phyloP scores from a whole-genome alignment of 2,797 vertebrate species.

The Coreius guichenoti region DNA sequence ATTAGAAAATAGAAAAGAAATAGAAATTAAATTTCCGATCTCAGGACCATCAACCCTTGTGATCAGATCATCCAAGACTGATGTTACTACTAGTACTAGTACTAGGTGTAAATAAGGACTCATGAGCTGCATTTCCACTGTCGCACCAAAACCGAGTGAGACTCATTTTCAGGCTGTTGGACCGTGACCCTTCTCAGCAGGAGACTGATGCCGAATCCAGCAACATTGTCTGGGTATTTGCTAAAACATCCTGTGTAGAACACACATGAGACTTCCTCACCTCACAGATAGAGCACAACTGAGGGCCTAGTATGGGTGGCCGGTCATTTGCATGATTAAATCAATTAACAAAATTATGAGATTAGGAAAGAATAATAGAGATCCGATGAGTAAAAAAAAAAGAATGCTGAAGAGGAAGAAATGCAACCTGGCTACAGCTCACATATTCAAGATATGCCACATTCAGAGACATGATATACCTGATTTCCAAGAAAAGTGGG shows the following conservation, averaged over 20 bases:
- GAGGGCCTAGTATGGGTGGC: background rate
- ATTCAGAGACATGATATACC: slow-evolving; percentile 16
- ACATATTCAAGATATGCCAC: background rate
- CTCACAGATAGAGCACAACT: background rate
- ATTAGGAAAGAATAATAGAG: background rate
- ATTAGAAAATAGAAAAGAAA: too few relatives aligned
- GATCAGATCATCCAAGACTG: background rate
- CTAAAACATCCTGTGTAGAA: slow-evolving; percentile 58
- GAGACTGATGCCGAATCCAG: slow-evolving; percentile 66
- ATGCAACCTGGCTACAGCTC: background rate
- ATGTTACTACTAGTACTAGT: background rate
- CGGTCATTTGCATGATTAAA: background rate
- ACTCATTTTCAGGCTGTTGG: slow-evolving; percentile 42
- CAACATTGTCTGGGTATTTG: slow-evolving; percentile 62
- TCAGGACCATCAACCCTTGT: background rate
- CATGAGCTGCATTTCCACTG: background rate
- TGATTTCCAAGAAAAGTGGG: slow-evolving; percentile 23
- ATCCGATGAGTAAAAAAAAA: background rate
- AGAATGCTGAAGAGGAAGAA: slow-evolving; percentile 32
- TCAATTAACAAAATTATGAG: slow-evolving; percentile 18
- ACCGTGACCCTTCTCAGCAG: slow-evolving; percentile 48
- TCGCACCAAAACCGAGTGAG: background rate
- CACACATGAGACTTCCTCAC: slow-evolving; percentile 12
- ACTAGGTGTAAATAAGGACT: background rate
- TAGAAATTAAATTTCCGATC: background rate